phyloP scores from a whole-genome alignment of 2,888 invertebrate genomes.

The Eupithecia centaureata region DNA sequence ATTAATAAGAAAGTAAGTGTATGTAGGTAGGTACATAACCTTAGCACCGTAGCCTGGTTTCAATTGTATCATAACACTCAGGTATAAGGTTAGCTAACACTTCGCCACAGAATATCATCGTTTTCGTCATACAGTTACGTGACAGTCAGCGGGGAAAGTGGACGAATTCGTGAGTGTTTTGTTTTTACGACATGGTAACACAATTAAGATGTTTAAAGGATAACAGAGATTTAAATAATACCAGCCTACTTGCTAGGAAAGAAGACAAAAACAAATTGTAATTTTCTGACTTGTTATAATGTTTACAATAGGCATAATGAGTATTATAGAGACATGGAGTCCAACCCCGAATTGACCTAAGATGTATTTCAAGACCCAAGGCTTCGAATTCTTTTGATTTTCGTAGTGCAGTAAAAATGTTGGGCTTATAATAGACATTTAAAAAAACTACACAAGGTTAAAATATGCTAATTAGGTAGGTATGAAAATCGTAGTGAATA shows the following conservation, averaged over 20 bases:
- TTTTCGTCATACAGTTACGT: conserved; percentile 60
- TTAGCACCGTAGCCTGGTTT: conserved; percentile 71
- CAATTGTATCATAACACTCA: conserved; percentile 53
- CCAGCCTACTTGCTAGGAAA: neutral
- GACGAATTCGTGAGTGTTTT: conserved; percentile 30
- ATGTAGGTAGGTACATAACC: conserved; percentile 64
- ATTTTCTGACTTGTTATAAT: no score
- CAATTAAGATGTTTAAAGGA: neutral
- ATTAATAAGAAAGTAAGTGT: conserved; percentile 26
- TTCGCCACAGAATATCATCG: conserved; percentile 44
- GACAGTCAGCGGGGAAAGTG: conserved; percentile 54
- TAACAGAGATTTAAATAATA: neutral
- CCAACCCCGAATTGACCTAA: no score
- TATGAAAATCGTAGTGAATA: no score
- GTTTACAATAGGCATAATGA: no score
- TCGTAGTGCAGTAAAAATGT: no score
- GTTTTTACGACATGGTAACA: neutral
- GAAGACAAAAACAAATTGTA: no score
- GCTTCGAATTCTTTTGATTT: no score
- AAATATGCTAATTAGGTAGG: no score
- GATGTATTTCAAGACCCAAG: no score
- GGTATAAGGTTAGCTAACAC: conserved; percentile 57
- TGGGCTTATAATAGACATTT: no score
- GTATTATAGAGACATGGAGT: no score
- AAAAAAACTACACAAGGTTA: no score